Base-by-base conservation (phyloP, 2,113 vertebrate species). In the Trochalopteron elliotii region DNA sequence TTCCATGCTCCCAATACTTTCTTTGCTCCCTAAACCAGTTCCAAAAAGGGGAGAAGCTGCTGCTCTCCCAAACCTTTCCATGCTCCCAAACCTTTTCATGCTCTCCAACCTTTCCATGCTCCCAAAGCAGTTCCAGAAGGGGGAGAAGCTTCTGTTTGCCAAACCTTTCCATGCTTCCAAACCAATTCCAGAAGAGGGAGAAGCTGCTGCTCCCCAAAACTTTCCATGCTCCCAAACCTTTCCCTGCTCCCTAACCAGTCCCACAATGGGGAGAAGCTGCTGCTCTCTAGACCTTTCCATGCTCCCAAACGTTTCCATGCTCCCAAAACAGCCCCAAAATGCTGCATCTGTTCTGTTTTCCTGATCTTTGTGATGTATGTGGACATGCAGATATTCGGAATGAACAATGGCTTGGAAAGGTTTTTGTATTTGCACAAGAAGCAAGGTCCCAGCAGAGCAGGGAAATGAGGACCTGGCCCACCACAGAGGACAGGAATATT, bases 391-490 rank as follows among this genome's bases (percentile, higher is more conserved):
- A 75, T 65, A 91, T 28, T 74, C 45, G 70, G 49, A 72, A 53
- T 69, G 64, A 18, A 24, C 30, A 49, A 14, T 12, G 18, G 10
- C 75, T 47, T 28, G 61, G 78, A 25, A 82, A n/a, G 28, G 16
- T 2, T 60, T 87, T 75, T 60, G 31, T 65, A 17, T 61, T 72
- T 44, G 7, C 24, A n/a, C 35, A 8, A 0, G 2, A 67, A 37
- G 15, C 30, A 17, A 22, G 8, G 56, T 45, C 47, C 56, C 77
- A 80, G 44, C 33, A 65, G 69, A 56, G 56, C 61, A 47, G 28
- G 18, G 63, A 70, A 76, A 70, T 31, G 65, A 86, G 9, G 67
- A 16, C 12, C 45, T 2, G 2, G 8, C 19, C 12, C 0, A 0
- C 3, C 25, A 23, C 1, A 0, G 28, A 60, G 44, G 59, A 42